Base-by-base conservation (phyloP, 2,797 vertebrate species). In the Anguilla pacifica region DNA sequence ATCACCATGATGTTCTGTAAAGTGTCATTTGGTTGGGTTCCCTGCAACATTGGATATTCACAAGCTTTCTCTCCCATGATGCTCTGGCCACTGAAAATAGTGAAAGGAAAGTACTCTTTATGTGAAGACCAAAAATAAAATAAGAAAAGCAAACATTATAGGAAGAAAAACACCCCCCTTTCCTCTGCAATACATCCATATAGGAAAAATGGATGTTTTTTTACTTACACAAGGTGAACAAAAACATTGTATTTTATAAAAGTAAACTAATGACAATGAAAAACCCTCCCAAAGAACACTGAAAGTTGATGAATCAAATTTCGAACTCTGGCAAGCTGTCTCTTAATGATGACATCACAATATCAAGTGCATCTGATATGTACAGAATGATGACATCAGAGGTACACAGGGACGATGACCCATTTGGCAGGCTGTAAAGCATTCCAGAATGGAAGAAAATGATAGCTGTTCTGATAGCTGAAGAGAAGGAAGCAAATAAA, bases 341-440 rank as follows among this genome's bases (percentile, higher is more conserved):
- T 28, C 67, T 91, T 91, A 70, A 84, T 84, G 51, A 94, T 91
- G 93, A 90, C 90, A 91, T 91, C 92, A 93, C 91, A 90, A 91
- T 90, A 91, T 91, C 90, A 92, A 89, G 93, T 91, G 93, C 91
- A 87, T 90, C 85, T 92, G 95, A 95, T 94, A 94, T 95, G 94
- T 93, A 61, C 67, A 89, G 91, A 92, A 92, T 87, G 92, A 90
- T 89, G 94, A 92, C 91, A 94, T 93, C 93, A 89, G 89, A 92
- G 93, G 92, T 90, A 87, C 64, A 85, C 39, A n/a, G 35, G 81
- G 57, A 43, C 1, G 25, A 35, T 28, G 84, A 46, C 87, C 31
- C 43, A 61, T 86, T 85, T 85, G 86, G 86, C 86, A 72, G 55
- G 35, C 51, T 67, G 28, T 55, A 49, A 31, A 74, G 86, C 79